Conservation (phyloP, 2,888 invertebrate genomes). For the Sisyra nigra region DNA sequence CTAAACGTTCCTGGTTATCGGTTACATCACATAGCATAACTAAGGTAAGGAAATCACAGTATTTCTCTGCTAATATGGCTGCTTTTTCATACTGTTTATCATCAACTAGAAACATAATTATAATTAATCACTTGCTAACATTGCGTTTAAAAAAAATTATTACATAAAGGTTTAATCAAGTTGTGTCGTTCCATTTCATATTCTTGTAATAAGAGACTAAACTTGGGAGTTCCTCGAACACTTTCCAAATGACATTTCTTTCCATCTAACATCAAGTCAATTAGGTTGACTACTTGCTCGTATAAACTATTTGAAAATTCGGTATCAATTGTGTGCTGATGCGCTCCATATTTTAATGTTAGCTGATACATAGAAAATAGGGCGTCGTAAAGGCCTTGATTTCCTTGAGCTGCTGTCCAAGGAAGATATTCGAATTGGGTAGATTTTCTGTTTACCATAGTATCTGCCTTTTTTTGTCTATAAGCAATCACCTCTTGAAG, state of each 20-base stretch:
- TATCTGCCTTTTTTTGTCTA: slow-evolving; percentile 38
- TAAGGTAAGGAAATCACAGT: slow-evolving; percentile 68
- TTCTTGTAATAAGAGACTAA: slow-evolving; percentile 39
- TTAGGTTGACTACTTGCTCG: slow-evolving; percentile 50
- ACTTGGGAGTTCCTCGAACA: slow-evolving; percentile 38
- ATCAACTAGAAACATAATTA: slow-evolving; percentile 37
- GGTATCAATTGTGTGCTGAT: slow-evolving; percentile 33
- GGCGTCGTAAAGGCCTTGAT: slow-evolving; percentile 30
- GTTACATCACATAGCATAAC: slow-evolving; percentile 65
- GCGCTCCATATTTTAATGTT: slow-evolving; percentile 33
- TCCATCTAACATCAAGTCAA: slow-evolving; percentile 59
- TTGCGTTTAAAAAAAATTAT: slow-evolving; percentile 14
- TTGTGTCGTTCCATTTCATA: slow-evolving; percentile 49
- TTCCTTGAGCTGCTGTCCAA: slow-evolving; percentile 54
- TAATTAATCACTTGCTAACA: no score
- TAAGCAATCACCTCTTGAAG: slow-evolving; percentile 33
- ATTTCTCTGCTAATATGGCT: slow-evolving; percentile 76
- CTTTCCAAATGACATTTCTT: slow-evolving; percentile 52
- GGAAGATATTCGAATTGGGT: slow-evolving; percentile 44
- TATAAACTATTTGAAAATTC: slow-evolving; percentile 39
- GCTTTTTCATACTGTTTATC: slow-evolving; percentile 67
- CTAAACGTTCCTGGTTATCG: slow-evolving; percentile 51
- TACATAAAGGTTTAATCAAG: slow-evolving; percentile 49
- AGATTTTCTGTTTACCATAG: slow-evolving; percentile 27
- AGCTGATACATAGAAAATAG: slow-evolving; percentile 29